Conservation (phyloP, 2,113 vertebrate genomes). For the Peromyscus polionotus region DNA sequence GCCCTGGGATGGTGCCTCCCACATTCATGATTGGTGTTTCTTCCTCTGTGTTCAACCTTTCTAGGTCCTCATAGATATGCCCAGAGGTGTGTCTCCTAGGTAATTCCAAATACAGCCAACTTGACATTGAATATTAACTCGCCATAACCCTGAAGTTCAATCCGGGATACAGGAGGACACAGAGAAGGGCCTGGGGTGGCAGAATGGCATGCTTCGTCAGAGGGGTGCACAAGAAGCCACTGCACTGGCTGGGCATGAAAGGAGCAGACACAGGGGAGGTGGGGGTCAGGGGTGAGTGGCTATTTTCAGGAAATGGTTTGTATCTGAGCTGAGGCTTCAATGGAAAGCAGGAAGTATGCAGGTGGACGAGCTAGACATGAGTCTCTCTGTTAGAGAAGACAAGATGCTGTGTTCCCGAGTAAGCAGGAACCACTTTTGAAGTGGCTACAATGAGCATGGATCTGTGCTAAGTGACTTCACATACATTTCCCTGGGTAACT, state of each 20-base stretch:
- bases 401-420: fast-evolving
- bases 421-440: not conserved
- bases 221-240: not conserved
- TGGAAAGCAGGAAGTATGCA: not conserved
- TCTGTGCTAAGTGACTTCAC: not conserved
- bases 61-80: not conserved
- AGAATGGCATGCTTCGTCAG: fast-evolving
- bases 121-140: not conserved
- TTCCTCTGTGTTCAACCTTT: not conserved
- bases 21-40: not conserved
- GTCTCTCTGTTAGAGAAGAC: not conserved
- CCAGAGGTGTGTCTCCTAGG: not conserved
- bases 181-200: not conserved
- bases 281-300: not conserved
- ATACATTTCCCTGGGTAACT: not conserved
- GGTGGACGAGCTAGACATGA: not conserved
- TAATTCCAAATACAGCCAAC: not conserved
- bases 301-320: not conserved
- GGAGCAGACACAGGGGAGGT: not conserved
- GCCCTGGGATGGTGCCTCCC: not conserved
- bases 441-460: not conserved
- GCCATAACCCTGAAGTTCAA: not conserved
- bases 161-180: not conserved
- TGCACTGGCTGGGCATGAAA: too few species aligned
- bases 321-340: not conserved